Evolutionary conservation across 1,140 invertebrate genomes (phyloP), one percentile per base, ranked within the genome.

Genomic region (Ceratina japonica): DNA sequence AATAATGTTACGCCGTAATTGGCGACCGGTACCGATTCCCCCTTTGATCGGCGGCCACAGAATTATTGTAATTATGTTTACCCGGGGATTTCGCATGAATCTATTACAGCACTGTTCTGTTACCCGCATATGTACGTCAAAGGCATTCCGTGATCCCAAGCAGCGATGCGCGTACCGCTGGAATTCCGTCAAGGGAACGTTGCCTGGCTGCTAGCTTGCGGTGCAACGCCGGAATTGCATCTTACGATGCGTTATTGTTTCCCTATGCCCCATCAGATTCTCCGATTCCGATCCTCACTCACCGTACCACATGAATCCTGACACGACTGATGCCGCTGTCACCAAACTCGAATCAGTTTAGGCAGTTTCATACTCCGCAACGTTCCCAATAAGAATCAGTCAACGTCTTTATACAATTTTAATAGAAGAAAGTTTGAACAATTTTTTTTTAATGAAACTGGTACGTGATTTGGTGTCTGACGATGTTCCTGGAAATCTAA

Each of bases 1-100:
- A 79, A 73, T 79, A 79, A 74, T 44, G 61, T 65, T 58, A 22
- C 44, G 2, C 22, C n/a, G 52, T 79, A 79, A 74, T 79, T 72
- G 70, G 31, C 58, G 70, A 8, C 70, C 61, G 70, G 76, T 20
- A 18, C 37, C 20, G 22, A 64, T 31, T 51, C 31, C 62, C 27
- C 27, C 74, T 77, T 81, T 81, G 63, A 81, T 81, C 59, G 52
- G 22, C 51, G 18, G 59, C 59, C 74, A 56, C 74, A 69, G 74
- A 79, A 79, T 86, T 85, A 85, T 62, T 79, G 75, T 75, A 84
- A 84, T 85, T 85, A 79, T 63, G 75, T 81, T 85, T 85, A 75
- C 27, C 80, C 75, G 27, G 54, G 49, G 75, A 86, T 83, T 75
- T 77, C 80, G 61, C 74, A 65, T 76, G 59, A 76, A 85, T 82